Percentiles rank a stretch among this genome's conserved stretches.
Conservation (phyloP, 2,113 vertebrate species). For the Eolophus roseicapilla region DNA sequence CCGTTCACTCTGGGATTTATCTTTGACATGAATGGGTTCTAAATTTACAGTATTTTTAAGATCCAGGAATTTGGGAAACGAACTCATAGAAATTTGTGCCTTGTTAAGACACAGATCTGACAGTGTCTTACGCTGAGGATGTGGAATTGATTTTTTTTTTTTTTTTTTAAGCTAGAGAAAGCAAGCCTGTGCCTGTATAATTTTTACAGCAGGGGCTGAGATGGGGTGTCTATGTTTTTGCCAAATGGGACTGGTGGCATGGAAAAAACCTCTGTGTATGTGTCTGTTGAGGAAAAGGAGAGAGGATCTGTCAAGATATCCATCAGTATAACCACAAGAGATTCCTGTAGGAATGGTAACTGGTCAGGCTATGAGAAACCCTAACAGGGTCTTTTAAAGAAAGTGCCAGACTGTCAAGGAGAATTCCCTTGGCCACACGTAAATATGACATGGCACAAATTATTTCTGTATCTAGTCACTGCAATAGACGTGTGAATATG, state of each 20-base stretch:
- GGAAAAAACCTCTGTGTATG: neutral
- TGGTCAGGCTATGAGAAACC: neutral
- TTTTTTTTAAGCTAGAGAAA: neutral
- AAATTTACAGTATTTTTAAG: neutral
- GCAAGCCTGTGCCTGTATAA: neutral
- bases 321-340: neutral
- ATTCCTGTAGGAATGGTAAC: neutral
- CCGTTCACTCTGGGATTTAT: neutral
- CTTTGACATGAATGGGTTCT: neutral
- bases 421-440: neutral
- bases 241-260: neutral
- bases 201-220: neutral
- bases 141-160: neutral
- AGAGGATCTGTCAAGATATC: neutral
- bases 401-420: neutral
- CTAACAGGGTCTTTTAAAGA: neutral
- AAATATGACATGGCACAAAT: neutral
- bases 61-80: neutral
- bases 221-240: neutral
- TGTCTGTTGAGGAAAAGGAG: neutral
- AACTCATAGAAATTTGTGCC: neutral
- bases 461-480: neutral
- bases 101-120: neutral
- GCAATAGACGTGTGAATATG: neutral
- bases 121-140: rapidly evolving